A percentile compares a stretch with the other conserved stretches of the same genome.
Conservation (phyloP, 2,888 invertebrate genomes). For the Platypus cylindrus region DNA sequence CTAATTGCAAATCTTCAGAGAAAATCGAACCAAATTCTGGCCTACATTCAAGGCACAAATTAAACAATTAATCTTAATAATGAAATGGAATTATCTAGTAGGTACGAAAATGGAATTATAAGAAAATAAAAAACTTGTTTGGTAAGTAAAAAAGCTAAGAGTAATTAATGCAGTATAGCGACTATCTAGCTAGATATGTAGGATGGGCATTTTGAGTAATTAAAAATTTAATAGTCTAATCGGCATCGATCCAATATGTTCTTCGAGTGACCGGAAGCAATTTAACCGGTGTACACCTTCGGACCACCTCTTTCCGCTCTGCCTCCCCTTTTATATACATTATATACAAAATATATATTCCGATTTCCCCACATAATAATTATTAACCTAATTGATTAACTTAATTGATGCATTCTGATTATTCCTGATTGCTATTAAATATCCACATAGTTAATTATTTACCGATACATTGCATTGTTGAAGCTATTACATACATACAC, state of each 20-base stretch:
- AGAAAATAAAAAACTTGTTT: no score
- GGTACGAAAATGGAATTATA: no score
- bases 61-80: no score
- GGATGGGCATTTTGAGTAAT: no score
- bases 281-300: constrained; percentile 17
- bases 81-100: no score
- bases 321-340: constrained; percentile 1
- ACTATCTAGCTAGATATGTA: no score
- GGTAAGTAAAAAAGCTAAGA: constrained; percentile 4
- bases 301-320: constrained; percentile 8
- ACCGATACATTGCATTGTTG: constrained; percentile 15
- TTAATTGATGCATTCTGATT: constrained; percentile 24
- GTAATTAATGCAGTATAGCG: constrained; percentile 2
- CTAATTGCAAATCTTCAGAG: no score
- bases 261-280: constrained; percentile 20
- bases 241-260: neutral
- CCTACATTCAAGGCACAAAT: no score
- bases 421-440: constrained; percentile 21
- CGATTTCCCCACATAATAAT: constrained; percentile 14
- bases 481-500: no score
- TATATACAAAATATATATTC: no score
- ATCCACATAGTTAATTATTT: constrained; percentile 23
- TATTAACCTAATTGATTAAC: constrained; percentile 23
- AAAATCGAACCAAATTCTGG: no score
- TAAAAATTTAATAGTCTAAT: neutral